Evolutionary conservation across 1,140 invertebrate genomes (phyloP).

Genomic region (Brachionus calyciflorus): DNA sequence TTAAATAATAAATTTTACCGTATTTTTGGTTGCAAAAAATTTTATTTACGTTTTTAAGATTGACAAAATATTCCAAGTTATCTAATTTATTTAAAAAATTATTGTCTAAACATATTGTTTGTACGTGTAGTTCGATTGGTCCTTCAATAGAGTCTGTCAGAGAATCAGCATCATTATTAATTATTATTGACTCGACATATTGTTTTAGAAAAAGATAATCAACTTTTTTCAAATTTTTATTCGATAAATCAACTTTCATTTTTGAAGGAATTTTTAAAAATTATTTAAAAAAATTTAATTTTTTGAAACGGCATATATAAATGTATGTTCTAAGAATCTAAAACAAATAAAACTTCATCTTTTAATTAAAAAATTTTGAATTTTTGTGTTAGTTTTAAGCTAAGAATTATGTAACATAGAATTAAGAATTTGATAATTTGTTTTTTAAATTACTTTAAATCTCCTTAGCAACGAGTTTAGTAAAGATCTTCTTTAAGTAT

Average conservation of each 20-base stretch:
- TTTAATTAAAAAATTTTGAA: too few relatives aligned
- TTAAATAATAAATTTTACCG: too few relatives aligned
- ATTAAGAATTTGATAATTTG: too few relatives aligned
- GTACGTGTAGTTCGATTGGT: background rate
- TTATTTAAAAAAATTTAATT: background rate
- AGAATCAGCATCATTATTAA: background rate
- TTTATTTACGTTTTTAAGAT: constrained; percentile 21
- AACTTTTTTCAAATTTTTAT: constrained; percentile 38
- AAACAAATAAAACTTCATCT: too few relatives aligned
- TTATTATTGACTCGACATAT: constrained; percentile 11
- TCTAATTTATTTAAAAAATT: constrained; percentile 30
- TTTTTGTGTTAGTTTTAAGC: too few relatives aligned
- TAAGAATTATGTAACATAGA: too few relatives aligned
- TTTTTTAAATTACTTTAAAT: too few relatives aligned
- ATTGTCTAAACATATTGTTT: constrained; percentile 28
- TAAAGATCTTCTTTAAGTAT: too few relatives aligned
- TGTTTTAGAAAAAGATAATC: constrained; percentile 25
- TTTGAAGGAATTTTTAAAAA: background rate
- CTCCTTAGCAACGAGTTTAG: too few relatives aligned
- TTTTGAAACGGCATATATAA: too few relatives aligned
- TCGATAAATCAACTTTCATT: constrained; percentile 42
- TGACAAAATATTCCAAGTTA: background rate
- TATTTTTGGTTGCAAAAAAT: too few relatives aligned
- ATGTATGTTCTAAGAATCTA: too few relatives aligned
- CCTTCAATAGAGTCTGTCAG: background rate